Conservation (phyloP, 2,113 vertebrate genomes). For the Arizona elegans region DNA sequence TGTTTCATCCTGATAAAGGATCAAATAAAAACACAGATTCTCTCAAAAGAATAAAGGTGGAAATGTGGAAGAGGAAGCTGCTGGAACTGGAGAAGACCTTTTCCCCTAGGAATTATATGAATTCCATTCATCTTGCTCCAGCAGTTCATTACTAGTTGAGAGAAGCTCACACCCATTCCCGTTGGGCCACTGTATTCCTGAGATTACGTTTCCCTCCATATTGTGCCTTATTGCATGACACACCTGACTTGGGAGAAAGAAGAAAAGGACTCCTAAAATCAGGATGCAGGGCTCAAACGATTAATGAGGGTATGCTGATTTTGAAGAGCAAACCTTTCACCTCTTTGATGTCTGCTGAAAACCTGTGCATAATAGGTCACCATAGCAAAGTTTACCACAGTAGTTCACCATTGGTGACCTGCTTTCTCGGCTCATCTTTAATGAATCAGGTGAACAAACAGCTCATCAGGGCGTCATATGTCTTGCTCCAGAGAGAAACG, state of each 20-base stretch:
- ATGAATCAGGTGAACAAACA: neutral
- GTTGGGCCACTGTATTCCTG: neutral
- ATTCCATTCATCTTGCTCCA: neutral
- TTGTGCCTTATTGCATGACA: neutral
- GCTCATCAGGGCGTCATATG: neutral
- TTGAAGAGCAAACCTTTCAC: neutral
- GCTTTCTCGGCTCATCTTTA: neutral
- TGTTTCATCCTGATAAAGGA: neutral
- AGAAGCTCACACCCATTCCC: neutral
- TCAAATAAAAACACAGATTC: neutral
- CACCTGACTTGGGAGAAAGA: neutral
- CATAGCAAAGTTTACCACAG: neutral
- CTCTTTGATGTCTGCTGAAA: neutral
- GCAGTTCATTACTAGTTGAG: neutral
- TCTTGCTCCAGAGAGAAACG: neutral
- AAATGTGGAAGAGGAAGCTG: neutral
- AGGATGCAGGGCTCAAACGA: neutral
- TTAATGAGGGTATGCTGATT: neutral
- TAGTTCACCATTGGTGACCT: neutral
- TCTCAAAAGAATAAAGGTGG: neutral
- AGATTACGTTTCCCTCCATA: neutral
- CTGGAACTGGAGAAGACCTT: neutral
- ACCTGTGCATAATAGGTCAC: neutral
- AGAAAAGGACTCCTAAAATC: neutral
- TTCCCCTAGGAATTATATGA: neutral